Base-by-base conservation (phyloP, 2,888 invertebrate genomes). In the Cyaniris semiargus region DNA sequence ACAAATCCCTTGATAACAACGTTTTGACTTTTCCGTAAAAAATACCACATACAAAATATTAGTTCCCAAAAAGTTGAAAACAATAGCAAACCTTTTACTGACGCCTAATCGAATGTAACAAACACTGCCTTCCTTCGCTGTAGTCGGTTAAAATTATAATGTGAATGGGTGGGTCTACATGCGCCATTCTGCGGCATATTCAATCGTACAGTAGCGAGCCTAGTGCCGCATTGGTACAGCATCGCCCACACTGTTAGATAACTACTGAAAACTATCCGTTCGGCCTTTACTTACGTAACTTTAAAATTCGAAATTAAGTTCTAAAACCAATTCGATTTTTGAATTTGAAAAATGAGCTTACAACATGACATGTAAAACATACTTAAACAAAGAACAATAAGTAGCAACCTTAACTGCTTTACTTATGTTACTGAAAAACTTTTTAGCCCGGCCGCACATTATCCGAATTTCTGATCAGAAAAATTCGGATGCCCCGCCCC, bases 141-240 rank as follows among this genome's bases (percentile, higher is more conserved):
- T 18, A 1, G 48, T 48, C 4, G 48, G 48, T 0, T 53, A 53
- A 18, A 13, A 60, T n/a, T 58, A 60, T 66, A 15, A 27, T 66
- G 72, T 13, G 21, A 21, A 66, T 66, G 23, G 66, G 66, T 66
- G 23, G 66, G 66, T 15, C 66, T 15, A 66, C 66, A 66, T 66
- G 66, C 27, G 66, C 66, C 66, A 66, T 31, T 66, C 66, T 66
- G 66, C 66, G 66, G 66, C 27, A 66, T 27, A 31, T 27, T 66
- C 66, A 66, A 66, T 31, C 13, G 66, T 66, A 15, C 38, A 23
- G 21, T 10, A 21, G 4, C 18, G 72, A 72, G 72, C 10, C 44
- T 66, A 66, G 72, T 72, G 72, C 72, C 72, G 72, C 72, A 72
- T 72, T 6, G 38, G 72, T 72, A 72, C 72, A 38, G 44, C 44